Percentiles rank a stretch among this genome's conserved stretches.
Evolutionary conservation across 2,888 invertebrate species (phyloP).

Genomic region (Luperina testacea): DNA sequence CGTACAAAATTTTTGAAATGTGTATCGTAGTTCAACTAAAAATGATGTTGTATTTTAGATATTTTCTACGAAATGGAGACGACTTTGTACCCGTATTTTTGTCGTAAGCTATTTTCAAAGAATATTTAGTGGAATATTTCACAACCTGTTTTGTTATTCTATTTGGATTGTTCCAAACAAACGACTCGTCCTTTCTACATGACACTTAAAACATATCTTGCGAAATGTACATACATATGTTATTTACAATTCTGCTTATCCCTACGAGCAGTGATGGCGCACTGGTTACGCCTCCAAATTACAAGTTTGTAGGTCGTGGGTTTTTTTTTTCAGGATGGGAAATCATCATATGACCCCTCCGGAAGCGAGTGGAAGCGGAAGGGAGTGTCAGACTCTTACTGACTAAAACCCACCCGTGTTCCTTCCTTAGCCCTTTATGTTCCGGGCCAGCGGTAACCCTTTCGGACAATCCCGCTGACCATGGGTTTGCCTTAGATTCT

Average conservation of each 20-base stretch:
- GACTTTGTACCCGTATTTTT: slow-evolving; percentile 4
- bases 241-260: not conserved
- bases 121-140: not conserved
- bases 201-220: not conserved
- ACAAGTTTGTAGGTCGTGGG: not conserved
- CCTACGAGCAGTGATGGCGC: not conserved
- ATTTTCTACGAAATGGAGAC: not conserved
- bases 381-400: too few relatives aligned
- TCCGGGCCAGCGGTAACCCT: too few relatives aligned
- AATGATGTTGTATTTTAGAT: not conserved
- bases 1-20: not conserved
- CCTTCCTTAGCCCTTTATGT: too few relatives aligned
- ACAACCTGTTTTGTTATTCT: not conserved
- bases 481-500: too few relatives aligned
- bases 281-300: not conserved
- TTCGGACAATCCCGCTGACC: too few relatives aligned
- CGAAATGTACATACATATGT: not conserved
- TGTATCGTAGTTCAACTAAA: not conserved
- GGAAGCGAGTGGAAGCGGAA: too few relatives aligned
- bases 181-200: not conserved
- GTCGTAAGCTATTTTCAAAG: not conserved
- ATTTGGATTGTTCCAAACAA: not conserved
- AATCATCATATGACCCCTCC: too few relatives aligned
- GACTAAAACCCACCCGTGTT: too few relatives aligned
- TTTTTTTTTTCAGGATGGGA: too few relatives aligned